phyloP scores from a whole-genome alignment of 2,888 invertebrate species.

The Bimastos eiseni region DNA sequence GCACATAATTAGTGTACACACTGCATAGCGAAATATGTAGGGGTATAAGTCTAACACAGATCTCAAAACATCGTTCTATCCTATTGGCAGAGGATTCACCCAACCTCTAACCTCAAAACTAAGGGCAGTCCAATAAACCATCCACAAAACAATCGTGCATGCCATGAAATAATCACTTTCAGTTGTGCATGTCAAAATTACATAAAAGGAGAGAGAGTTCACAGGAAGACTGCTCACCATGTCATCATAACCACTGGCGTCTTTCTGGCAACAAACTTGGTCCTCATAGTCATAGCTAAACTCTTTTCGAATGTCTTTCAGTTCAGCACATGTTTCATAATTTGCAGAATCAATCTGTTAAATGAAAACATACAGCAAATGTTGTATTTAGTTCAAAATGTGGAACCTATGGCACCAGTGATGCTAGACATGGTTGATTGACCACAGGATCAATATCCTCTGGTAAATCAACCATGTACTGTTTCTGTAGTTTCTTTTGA shows the following conservation, averaged over 20 bases:
- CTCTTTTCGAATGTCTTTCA: constrained; percentile 27
- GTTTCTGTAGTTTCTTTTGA: too few species aligned
- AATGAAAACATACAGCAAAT: background rate
- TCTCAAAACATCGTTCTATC: background rate
- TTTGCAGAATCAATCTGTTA: constrained; percentile 36
- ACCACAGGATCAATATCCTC: too few species aligned
- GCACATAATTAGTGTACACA: background rate
- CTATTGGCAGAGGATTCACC: too few species aligned
- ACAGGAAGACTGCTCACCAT: constrained; percentile 31
- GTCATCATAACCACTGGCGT: constrained; percentile 34
- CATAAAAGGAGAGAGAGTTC: background rate
- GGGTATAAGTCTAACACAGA: background rate
- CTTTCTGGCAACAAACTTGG: constrained; percentile 29
- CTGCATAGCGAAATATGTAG: background rate
- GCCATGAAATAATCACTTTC: too few species aligned
- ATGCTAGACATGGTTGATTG: too few species aligned
- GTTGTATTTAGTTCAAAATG: background rate
- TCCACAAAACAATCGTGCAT: background rate
- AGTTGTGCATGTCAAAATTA: background rate
- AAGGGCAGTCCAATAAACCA: too few species aligned
- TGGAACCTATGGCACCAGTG: too few species aligned
- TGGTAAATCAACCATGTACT: too few species aligned
- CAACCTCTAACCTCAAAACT: background rate
- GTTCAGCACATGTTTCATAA: background rate
- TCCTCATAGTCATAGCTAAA: constrained; percentile 37